Percentiles rank a stretch among this genome's conserved stretches.
Evolutionary conservation across 2,113 vertebrate genomes (phyloP).

Genomic region (Phalacrocorax aristotelis): DNA sequence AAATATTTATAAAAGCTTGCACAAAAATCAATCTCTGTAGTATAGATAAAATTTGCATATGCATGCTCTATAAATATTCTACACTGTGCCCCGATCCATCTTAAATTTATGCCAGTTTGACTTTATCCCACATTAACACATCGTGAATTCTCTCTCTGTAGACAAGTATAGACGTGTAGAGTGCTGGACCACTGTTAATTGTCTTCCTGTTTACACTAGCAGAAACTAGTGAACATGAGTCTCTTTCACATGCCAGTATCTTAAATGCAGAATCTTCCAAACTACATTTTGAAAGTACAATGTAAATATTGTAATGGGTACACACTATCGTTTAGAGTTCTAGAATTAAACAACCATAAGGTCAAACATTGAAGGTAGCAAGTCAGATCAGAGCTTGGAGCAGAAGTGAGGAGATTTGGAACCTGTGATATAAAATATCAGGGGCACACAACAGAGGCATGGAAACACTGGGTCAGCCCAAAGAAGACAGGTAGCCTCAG

Average conservation of each 20-base stretch:
- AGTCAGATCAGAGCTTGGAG: background rate
- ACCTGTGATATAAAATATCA: background rate
- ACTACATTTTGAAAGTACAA: background rate
- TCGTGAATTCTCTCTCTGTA: background rate
- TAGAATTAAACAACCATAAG: background rate
- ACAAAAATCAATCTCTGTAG: background rate
- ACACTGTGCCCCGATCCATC: background rate
- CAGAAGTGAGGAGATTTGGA: background rate
- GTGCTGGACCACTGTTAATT: background rate
- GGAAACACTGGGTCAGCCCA: background rate
- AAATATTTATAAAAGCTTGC: slow-evolving; percentile 22
- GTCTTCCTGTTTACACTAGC: background rate
- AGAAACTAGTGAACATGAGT: background rate
- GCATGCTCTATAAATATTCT: background rate
- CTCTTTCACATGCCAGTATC: background rate
- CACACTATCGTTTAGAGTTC: background rate
- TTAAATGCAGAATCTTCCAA: background rate
- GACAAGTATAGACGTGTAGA: background rate
- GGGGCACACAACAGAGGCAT: background rate
- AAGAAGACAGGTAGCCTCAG: background rate
- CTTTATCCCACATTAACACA: background rate
- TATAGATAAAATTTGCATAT: background rate
- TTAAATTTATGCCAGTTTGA: background rate
- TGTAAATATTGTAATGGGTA: background rate
- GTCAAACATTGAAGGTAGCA: background rate